A percentile compares a stretch with the other conserved stretches of the same genome.
Conservation (phyloP, 2,888 invertebrate genomes). For the Conchocele bisecta region DNA sequence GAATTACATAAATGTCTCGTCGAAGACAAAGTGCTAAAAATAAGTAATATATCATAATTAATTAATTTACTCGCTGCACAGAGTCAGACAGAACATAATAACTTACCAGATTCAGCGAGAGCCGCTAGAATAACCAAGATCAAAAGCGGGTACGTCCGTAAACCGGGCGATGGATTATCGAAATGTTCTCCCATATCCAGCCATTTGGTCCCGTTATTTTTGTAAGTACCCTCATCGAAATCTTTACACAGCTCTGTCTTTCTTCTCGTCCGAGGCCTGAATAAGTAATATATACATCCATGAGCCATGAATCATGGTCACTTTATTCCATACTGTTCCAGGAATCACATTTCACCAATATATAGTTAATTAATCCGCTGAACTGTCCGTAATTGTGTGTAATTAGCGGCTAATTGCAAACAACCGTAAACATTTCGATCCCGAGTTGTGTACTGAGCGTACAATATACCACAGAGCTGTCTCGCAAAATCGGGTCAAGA, state of each 20-base stretch:
- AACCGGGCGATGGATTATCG: too few relatives aligned
- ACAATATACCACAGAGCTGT: constrained; percentile 41
- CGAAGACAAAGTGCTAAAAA: too few relatives aligned
- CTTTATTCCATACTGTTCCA: background rate
- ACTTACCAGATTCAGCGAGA: constrained; percentile 25
- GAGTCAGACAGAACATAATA: too few relatives aligned
- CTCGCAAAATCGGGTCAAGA: constrained; percentile 61
- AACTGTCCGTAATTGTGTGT: too few relatives aligned
- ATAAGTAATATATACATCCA: constrained; percentile 49
- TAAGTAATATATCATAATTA: too few relatives aligned
- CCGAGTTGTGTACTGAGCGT: constrained; percentile 18
- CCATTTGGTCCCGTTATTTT: constrained; percentile 5
- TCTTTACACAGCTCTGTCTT: constrained; percentile 29
- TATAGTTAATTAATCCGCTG: background rate
- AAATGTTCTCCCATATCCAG: constrained; percentile 11
- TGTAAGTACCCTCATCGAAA: background rate
- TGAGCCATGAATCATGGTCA: constrained; percentile 64
- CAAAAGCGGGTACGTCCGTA: too few relatives aligned
- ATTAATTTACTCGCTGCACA: too few relatives aligned
- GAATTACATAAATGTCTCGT: too few relatives aligned
- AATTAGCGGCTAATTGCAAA: too few relatives aligned
- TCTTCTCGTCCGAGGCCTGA: constrained; percentile 46
- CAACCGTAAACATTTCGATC: background rate
- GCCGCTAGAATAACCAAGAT: constrained; percentile 1
- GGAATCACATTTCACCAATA: background rate